Evolutionary conservation across 2,113 vertebrate genomes (phyloP).

Genomic region (Spea bombifrons): DNA sequence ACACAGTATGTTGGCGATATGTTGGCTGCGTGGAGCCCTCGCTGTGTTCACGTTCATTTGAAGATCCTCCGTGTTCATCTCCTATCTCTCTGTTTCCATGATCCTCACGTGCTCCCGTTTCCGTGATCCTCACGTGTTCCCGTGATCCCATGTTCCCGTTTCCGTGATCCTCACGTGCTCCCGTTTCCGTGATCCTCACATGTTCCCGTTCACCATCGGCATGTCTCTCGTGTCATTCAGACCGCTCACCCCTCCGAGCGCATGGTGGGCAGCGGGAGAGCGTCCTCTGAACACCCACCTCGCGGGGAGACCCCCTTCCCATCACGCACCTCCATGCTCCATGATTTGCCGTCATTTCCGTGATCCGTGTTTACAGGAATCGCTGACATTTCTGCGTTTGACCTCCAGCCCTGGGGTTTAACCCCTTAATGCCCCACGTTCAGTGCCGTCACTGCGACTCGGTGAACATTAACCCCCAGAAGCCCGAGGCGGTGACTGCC

Average conservation of each 20-base stretch:
- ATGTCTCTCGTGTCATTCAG: too few relatives aligned
- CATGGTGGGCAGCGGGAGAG: too few relatives aligned
- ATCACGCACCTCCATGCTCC: constrained; percentile 77
- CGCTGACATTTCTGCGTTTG: constrained; percentile 79
- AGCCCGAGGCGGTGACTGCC: constrained; percentile 73
- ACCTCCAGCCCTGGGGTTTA: constrained; percentile 77
- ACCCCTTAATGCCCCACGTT: constrained; percentile 72
- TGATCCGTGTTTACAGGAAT: constrained; percentile 80
- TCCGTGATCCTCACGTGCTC: background rate
- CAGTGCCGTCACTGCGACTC: constrained; percentile 86
- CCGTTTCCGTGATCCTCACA: too few relatives aligned
- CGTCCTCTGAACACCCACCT: too few relatives aligned
- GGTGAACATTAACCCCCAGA: constrained; percentile 80
- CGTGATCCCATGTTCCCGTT: background rate
- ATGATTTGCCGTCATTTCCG: constrained; percentile 78
- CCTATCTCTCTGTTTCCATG: background rate
- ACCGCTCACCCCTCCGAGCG: too few relatives aligned
- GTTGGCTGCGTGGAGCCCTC: background rate
- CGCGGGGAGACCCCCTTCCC: constrained; percentile 67
- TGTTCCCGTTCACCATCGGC: too few relatives aligned
- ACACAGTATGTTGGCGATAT: too few relatives aligned
- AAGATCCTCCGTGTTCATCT: background rate
- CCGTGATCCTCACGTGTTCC: background rate
- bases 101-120: too few relatives aligned
- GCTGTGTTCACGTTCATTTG: background rate